Conservation (phyloP, 1,140 invertebrate species). For the Aethina tumida region DNA sequence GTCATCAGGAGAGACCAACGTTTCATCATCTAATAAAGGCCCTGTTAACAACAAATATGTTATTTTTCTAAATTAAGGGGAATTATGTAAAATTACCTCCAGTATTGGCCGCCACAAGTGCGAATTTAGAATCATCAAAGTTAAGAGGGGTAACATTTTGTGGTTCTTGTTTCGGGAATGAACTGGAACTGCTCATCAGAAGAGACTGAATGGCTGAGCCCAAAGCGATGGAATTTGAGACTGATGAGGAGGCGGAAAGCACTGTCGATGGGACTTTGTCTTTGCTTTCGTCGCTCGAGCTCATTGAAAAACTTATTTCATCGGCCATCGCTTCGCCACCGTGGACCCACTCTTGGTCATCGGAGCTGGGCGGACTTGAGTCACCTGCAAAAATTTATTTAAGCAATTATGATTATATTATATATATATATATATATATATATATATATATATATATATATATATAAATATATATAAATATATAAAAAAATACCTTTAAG, state of each 20-base stretch:
- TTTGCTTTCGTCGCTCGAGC: constrained; percentile 44
- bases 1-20: constrained; percentile 57
- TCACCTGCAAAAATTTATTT: too few species aligned
- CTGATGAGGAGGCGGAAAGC: constrained; percentile 6
- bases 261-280: constrained; percentile 12
- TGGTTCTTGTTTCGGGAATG: constrained; percentile 22
- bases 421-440: too few species aligned
- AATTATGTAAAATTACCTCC: not conserved
- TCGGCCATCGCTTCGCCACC: constrained; percentile 57
- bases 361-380: constrained; percentile 39
- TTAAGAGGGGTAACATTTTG: constrained; percentile 41
- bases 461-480: too few species aligned
- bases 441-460: too few species aligned
- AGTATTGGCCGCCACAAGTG: constrained; percentile 50
- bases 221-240: constrained; percentile 12
- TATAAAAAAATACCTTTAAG: too few species aligned
- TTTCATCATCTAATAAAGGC: constrained; percentile 56
- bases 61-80: not conserved
- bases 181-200: constrained; percentile 28
- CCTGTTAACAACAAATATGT: constrained; percentile 2
- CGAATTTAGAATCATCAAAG: constrained; percentile 67
- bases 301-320: constrained; percentile 44
- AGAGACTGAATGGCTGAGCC: constrained; percentile 26
- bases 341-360: constrained; percentile 39
- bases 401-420: too few species aligned